Evolutionary conservation across 53 echinoderm and acorn worm species (phyloP), one percentile per base, ranked within the genome.

Genomic region (Holothuria leucospilota): DNA sequence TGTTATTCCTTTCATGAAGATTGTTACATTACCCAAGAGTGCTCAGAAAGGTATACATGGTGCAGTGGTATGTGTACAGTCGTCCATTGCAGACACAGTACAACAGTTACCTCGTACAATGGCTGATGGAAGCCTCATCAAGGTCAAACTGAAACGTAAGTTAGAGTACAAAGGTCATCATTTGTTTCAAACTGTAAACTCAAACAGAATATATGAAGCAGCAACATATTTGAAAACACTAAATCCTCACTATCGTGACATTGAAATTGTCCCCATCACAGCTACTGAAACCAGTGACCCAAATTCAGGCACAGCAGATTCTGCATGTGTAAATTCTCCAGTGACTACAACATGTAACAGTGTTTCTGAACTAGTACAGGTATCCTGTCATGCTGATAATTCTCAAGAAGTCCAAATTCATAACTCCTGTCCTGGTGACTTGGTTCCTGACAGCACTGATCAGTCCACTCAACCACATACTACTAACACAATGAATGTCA

Each of bases 1-100:
- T 9, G 62, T 74, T 41, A 91, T 91, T 40, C 91, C 91, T 10
- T 91, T 91, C 27, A 92, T 92, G 92, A 88, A 92, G 51, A 75
- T 92, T 38, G 16, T 68, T 77, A 59, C 42, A 0, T 80, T 92
- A 30, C 92, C 92, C 2, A 88, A 81, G 84, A 87, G 87, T 29
- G 64, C 52, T 25, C 87, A 87, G 40, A 82, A 85, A 56, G 69
- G 88, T 20, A 51, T 92, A 20, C 80, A 85, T 92, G 92, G 92
- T 9, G 85, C 88, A 27, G 85, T 88, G 27, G 88, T 88, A 3
- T 88, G 88, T 81, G 80, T 92, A 7, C 85, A 74, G 15, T 84
- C 92, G 28, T 71, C 85, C 60, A 71, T 84, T 0, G 39, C 4
- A 68, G 34, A 84, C 20, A 84, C 88, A 0, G 79, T 84, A 40